Evolutionary conservation across 2,113 vertebrate genomes (phyloP).

Genomic region (Corvus hawaiiensis): DNA sequence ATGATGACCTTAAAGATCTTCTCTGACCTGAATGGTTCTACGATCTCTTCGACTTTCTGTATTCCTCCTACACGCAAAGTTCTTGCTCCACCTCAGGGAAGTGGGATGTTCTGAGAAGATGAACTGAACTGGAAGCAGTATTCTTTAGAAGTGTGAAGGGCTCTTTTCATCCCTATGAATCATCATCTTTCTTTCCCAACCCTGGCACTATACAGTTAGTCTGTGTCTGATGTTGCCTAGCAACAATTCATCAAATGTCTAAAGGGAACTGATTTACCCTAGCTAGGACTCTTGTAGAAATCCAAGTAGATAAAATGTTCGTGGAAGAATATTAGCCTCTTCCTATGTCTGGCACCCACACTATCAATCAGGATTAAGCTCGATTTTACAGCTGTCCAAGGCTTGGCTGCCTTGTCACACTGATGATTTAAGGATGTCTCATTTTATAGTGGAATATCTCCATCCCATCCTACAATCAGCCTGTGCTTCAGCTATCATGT

Average conservation of each 20-base stretch:
- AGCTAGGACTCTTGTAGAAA: background rate
- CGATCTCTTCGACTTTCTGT: background rate
- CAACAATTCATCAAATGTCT: conserved; percentile 3
- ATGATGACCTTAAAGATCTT: background rate
- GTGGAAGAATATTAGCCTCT: conserved; percentile 1
- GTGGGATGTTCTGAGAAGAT: background rate
- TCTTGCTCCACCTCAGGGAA: background rate
- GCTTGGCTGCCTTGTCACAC: background rate
- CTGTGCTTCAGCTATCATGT: background rate
- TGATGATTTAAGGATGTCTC: background rate
- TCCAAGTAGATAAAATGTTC: background rate
- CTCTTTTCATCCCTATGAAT: conserved; percentile 13
- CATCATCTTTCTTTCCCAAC: conserved; percentile 1
- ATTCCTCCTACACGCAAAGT: background rate
- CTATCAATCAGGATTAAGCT: background rate
- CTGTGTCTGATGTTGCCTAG: conserved; percentile 2
- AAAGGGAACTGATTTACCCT: background rate
- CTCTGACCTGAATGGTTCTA: background rate
- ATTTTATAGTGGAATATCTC: background rate
- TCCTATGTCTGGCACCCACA: background rate
- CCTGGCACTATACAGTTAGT: background rate
- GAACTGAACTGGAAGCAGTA: background rate
- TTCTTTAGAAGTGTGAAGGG: background rate
- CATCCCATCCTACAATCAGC: background rate
- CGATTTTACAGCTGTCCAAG: background rate